Percentiles rank a stretch among this genome's conserved stretches.
Evolutionary conservation across 2,113 vertebrate species (phyloP).

Genomic region (Campylorhamphus procurvoides): DNA sequence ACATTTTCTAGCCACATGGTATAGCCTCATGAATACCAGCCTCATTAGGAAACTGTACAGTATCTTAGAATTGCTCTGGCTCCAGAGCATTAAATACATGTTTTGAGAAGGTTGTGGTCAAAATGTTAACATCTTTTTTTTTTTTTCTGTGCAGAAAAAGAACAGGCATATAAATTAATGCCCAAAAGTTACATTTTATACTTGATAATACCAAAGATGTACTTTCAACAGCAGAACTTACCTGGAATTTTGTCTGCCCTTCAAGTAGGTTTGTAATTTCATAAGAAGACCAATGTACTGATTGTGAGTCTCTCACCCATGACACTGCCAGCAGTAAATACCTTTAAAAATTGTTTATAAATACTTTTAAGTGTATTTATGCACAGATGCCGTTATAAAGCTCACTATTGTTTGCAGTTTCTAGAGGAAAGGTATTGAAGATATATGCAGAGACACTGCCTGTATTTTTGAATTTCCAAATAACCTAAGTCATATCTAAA

Average conservation of each 20-base stretch:
- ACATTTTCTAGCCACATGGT: background rate
- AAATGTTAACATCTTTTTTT: background rate
- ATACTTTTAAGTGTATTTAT: background rate
- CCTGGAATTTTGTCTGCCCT: background rate
- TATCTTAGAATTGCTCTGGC: background rate
- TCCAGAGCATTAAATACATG: background rate
- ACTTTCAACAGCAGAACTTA: background rate
- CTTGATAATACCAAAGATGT: background rate
- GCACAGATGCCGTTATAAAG: background rate
- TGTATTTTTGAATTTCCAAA: background rate
- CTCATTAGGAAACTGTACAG: background rate
- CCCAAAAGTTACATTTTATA: background rate
- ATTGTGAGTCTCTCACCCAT: background rate
- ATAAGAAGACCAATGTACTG: background rate
- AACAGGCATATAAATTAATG: background rate
- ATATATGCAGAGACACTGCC: background rate
- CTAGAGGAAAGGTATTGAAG: background rate
- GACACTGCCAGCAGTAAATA: background rate
- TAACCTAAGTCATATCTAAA: background rate
- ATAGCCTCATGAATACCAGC: background rate
- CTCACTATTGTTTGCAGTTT: background rate
- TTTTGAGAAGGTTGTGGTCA: background rate
- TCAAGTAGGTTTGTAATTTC: background rate
- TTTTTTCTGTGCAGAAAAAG: background rate
- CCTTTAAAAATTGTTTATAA: background rate